Evolutionary conservation across 2,113 vertebrate genomes (phyloP).

Genomic region (Megatriorchis doriae): DNA sequence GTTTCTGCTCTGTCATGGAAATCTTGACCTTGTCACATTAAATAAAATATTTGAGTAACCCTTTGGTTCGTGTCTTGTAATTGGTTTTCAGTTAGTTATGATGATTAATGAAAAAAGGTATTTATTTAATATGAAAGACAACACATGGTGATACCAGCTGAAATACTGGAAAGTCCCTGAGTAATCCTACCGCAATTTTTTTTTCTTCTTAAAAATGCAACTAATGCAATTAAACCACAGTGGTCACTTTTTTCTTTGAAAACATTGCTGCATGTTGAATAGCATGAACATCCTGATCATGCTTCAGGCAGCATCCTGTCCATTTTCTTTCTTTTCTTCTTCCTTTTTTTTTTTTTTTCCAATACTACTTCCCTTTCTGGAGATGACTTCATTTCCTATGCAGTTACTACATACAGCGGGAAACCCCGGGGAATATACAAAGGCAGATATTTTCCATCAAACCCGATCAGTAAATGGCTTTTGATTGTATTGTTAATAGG

Average conservation of each 20-base stretch:
- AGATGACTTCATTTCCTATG: slow-evolving; percentile 24
- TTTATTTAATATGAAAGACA: neutral
- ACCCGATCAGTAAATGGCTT: neutral
- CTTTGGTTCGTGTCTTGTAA: neutral
- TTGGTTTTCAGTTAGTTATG: neutral
- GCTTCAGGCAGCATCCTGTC: neutral
- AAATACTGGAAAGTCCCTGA: slow-evolving; percentile 38
- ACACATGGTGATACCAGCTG: neutral
- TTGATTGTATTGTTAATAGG: neutral
- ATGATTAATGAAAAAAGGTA: neutral
- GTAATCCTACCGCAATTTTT: neutral
- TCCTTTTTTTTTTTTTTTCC: neutral
- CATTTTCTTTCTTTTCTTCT: neutral
- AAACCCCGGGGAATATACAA: slow-evolving; percentile 4
- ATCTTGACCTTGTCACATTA: neutral
- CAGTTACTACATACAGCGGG: neutral
- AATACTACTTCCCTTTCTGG: slow-evolving; percentile 1
- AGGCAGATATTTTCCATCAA: slow-evolving; percentile 24
- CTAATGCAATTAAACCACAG: neutral
- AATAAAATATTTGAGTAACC: neutral
- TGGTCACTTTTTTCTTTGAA: neutral
- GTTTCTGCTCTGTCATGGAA: neutral
- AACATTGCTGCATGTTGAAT: neutral
- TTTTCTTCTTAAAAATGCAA: neutral
- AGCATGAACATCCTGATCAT: neutral